Evolutionary conservation across 2,113 vertebrate species (phyloP).

Genomic region (Morone saxatilis): DNA sequence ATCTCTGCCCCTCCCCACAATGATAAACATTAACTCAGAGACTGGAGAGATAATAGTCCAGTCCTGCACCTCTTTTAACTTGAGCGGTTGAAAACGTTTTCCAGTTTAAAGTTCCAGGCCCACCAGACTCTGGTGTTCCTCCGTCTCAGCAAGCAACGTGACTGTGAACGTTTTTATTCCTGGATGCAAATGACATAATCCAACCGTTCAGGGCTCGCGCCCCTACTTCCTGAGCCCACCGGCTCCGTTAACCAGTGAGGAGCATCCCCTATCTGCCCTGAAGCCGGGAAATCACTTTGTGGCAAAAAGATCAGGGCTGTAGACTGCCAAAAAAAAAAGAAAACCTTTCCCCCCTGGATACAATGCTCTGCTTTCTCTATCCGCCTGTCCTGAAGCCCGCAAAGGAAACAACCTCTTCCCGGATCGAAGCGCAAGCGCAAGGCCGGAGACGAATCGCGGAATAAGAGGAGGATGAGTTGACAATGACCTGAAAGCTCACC

Average conservation of each 20-base stretch:
- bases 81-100: no score
- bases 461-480: constrained; percentile 80
- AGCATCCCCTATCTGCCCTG: constrained; percentile 83
- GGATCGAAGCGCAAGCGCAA: no score
- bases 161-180: constrained; percentile 14
- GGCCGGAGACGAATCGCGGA: no score
- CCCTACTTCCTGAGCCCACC: constrained; percentile 80
- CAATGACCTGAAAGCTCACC: constrained; percentile 84
- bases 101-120: constrained; percentile 64
- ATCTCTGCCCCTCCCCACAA: constrained; percentile 34
- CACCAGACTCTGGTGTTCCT: constrained; percentile 79
- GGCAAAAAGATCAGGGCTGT: constrained; percentile 72
- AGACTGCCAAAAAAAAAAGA: no score
- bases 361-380: constrained; percentile 72
- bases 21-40: constrained; percentile 78
- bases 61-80: no score
- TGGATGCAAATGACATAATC: not conserved
- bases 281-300: constrained; percentile 83
- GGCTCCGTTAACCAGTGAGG: constrained; percentile 82
- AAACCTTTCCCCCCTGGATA: no score
- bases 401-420: constrained; percentile 70
- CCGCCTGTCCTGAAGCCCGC: constrained; percentile 62
- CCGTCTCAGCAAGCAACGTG: constrained; percentile 77
- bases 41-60: no score
- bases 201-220: not conserved